Conservation (phyloP, 2,113 vertebrate genomes). For the Ardeotis arabs region DNA sequence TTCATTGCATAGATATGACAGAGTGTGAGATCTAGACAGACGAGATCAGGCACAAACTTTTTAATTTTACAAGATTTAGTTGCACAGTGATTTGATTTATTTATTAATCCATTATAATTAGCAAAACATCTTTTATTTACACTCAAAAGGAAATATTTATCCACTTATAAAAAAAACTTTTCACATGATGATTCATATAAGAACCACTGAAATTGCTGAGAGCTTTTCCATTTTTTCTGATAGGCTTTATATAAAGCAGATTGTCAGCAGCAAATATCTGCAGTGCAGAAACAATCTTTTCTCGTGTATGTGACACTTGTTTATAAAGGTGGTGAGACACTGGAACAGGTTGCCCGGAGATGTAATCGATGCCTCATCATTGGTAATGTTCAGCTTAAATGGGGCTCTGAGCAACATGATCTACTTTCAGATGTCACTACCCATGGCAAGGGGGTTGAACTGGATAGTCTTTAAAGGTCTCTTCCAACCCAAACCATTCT, state of each 20-base stretch:
- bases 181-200: background rate
- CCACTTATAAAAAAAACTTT: background rate
- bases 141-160: background rate
- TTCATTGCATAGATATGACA: background rate
- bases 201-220: background rate
- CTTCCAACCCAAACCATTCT: background rate
- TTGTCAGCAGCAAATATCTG: background rate
- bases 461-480: background rate
- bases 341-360: background rate
- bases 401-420: background rate
- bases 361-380: accelerated
- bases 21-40: background rate
- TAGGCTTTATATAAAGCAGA: background rate
- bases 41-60: background rate
- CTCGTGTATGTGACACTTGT: background rate
- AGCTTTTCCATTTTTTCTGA: background rate
- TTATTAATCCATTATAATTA: background rate
- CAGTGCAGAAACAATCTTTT: background rate
- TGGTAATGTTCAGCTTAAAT: background rate
- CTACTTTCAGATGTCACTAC: background rate
- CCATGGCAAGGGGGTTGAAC: background rate
- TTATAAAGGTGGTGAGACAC: background rate
- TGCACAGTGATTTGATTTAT: background rate
- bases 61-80: background rate
- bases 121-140: background rate